Conservation (phyloP, 2,888 invertebrate species). For the Callimorpha dominula region DNA sequence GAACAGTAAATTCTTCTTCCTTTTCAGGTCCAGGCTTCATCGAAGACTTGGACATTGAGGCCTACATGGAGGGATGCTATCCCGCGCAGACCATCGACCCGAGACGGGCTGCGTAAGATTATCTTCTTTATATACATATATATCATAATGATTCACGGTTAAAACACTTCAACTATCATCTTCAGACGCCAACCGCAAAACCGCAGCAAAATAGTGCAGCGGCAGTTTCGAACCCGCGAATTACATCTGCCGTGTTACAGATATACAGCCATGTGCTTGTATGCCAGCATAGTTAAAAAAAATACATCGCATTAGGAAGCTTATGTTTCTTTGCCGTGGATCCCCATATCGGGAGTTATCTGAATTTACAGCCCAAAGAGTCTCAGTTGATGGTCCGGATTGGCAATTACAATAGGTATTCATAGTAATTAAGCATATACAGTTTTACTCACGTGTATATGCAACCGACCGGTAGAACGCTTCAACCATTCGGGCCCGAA, state of each 20-base stretch:
- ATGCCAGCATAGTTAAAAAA: too few species aligned
- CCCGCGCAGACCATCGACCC: conserved; percentile 76
- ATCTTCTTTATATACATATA: neutral
- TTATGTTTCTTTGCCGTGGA: neutral
- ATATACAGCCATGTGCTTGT: too few species aligned
- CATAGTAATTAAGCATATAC: too few species aligned
- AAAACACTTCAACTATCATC: neutral
- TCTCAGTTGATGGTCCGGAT: too few species aligned
- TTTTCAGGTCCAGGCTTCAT: conserved; percentile 93
- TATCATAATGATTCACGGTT: neutral
- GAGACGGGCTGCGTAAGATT: conserved; percentile 76
- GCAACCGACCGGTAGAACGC: too few species aligned
- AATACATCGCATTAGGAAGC: too few species aligned
- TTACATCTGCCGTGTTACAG: neutral
- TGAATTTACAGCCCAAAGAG: too few species aligned
- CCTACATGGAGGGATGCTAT: conserved; percentile 90
- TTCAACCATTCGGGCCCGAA: too few species aligned
- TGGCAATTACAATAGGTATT: too few species aligned
- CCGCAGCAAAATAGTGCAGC: neutral
- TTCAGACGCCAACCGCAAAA: neutral
- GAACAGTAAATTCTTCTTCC: conserved; percentile 16
- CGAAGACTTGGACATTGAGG: conserved; percentile 92
- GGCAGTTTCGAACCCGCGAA: neutral
- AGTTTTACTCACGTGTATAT: too few species aligned
- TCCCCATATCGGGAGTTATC: too few species aligned